Conservation (phyloP, 2,888 invertebrate genomes). For the Pollenia angustigena region DNA sequence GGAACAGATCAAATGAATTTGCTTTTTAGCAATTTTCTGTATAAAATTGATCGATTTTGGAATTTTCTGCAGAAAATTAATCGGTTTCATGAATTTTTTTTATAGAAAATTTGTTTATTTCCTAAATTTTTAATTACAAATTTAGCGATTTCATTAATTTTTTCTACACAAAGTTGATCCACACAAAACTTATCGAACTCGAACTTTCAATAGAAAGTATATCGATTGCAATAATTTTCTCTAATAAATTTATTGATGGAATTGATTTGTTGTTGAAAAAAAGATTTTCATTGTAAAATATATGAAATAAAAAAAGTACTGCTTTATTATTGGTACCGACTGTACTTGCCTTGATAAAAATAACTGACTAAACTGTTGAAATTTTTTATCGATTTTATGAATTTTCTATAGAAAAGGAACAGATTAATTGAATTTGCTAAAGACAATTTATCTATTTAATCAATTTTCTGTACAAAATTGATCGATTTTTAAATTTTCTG, state of each 20-base stretch:
- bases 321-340: background rate
- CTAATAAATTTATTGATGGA: background rate
- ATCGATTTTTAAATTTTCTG: background rate
- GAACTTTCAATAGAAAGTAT: background rate
- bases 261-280: too few species aligned
- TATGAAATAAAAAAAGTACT: background rate
- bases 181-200: background rate
- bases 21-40: background rate
- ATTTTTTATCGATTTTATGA: background rate
- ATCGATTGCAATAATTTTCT: background rate
- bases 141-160: background rate
- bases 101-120: background rate
- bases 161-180: background rate
- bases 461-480: background rate
- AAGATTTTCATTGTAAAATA: too few species aligned
- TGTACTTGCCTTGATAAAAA: too few species aligned
- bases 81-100: background rate
- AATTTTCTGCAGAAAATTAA: background rate
- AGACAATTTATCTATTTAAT: background rate
- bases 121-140: background rate
- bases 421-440: background rate
- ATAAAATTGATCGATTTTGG: background rate
- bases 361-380: slow-evolving; percentile 8
- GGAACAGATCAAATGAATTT: background rate
- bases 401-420: background rate